phyloP scores from a whole-genome alignment of 92 coral and sea anemone genomes.

The Blastomussa wellsi region DNA sequence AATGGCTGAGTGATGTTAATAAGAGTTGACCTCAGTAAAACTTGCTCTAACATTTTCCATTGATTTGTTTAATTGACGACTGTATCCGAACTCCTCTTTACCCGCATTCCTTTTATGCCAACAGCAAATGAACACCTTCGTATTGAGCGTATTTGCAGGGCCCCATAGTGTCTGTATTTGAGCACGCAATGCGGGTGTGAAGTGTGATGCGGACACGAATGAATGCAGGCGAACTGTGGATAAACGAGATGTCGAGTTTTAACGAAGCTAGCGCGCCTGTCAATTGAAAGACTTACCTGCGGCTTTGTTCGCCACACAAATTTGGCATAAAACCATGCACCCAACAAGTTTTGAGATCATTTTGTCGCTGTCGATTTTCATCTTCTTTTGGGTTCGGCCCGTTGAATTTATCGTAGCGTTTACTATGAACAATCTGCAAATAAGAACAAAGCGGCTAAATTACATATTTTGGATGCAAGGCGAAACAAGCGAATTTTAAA shows the following conservation, averaged over 20 bases:
- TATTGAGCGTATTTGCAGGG: too few species aligned
- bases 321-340: slow-evolving; percentile 1
- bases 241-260: too few species aligned
- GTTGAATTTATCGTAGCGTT: background rate
- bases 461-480: background rate
- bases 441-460: background rate
- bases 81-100: background rate
- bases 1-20: background rate
- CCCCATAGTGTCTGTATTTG: too few species aligned
- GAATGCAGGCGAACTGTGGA: too few species aligned
- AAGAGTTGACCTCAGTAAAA: background rate
- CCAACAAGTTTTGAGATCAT: background rate
- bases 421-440: background rate
- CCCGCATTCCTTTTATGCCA: background rate
- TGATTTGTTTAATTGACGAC: background rate
- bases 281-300: background rate
- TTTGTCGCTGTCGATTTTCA: background rate
- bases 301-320: background rate
- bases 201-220: too few species aligned
- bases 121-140: background rate
- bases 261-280: too few species aligned
- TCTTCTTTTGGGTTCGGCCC: background rate
- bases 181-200: too few species aligned
- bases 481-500: background rate
- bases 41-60: background rate